Base-by-base conservation (phyloP, 2,113 vertebrate species). In the Notiomystis cincta region DNA sequence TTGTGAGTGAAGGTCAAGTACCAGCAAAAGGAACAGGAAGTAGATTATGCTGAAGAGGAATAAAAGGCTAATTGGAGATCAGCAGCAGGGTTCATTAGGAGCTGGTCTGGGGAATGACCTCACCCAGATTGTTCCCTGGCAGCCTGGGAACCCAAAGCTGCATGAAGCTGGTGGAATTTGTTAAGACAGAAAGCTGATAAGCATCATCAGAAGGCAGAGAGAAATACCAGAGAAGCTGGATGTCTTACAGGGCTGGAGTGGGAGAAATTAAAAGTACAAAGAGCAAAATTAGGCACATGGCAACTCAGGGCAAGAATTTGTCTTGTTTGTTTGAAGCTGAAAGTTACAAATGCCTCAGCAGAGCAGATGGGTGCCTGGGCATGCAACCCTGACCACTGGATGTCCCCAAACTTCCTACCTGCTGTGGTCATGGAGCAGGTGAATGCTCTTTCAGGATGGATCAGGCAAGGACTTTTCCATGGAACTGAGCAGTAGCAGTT, bases 61-160 rank as follows among this genome's bases (percentile, higher is more conserved):
- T 83, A 38, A 38, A 47, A 88, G 30, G 37, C 82, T 95, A 93
- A 95, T 93, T 93, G 67, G 54, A 65, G 71, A 83, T 92, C 82
- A 90, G 42, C 42, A 86, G 71, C 64, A 47, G 58, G 45, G 58
- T 42, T 91, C 71, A 70, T 53, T 69, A 83, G 71, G 82, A 79
- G 66, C 61, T 90, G 84, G 33, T 67, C 61, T 87, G 76, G 47
- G 87, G 28, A 71, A 82, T 72, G 82, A 83, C 88, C 71, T 82
- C 47, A 25, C 82, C 79, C 78, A 73, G 33, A 70, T 86, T 86
- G 64, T 28, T 94, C 71, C 50, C 64, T 72, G 37, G 47, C 45
- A 90, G 58, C 50, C 75, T 66, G 79, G 31, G 58, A 92, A 25
- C 50, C 7, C 42, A 65, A 66, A 45, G 62, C 75, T 93, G 42